A percentile compares a stretch with the other conserved stretches of the same genome.
phyloP scores from a whole-genome alignment of 2,888 invertebrate genomes.

The Pollenia labialis region DNA sequence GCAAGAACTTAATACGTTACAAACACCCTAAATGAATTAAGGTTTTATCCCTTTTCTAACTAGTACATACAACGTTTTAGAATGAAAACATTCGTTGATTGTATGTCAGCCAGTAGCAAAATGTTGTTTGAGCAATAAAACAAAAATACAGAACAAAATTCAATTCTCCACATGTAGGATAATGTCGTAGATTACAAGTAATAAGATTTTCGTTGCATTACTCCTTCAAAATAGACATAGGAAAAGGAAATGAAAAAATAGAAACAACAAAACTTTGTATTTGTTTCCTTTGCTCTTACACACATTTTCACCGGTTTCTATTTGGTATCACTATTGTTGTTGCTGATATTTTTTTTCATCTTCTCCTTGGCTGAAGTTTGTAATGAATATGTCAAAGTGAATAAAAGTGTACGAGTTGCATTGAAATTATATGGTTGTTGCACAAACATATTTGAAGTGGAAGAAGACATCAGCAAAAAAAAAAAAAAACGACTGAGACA shows the following conservation, averaged over 20 bases:
- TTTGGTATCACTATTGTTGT: not conserved
- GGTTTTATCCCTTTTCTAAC: too few species aligned
- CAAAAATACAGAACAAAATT: slow-evolving; percentile 54
- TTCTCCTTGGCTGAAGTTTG: slow-evolving; percentile 54
- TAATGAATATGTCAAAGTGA: slow-evolving; percentile 67
- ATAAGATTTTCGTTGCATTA: slow-evolving; percentile 67
- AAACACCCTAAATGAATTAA: not conserved
- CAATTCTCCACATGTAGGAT: slow-evolving; percentile 67
- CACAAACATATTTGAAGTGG: slow-evolving; percentile 47
- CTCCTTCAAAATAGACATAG: slow-evolving; percentile 27
- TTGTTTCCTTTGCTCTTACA: not conserved
- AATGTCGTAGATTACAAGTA: slow-evolving; percentile 67
- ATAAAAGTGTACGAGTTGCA: slow-evolving; percentile 59
- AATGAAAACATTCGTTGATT: slow-evolving; percentile 23
- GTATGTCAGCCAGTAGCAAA: slow-evolving; percentile 59
- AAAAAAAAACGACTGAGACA: slow-evolving; percentile 42
- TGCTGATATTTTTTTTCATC: slow-evolving; percentile 4
- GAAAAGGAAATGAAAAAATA: slow-evolving; percentile 9
- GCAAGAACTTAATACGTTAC: not conserved
- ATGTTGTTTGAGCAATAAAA: slow-evolving; percentile 33
- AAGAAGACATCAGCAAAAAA: not conserved
- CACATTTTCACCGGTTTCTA: slow-evolving; percentile 19
- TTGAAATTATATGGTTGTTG: slow-evolving; percentile 63
- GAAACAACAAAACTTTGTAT: slow-evolving; percentile 16
- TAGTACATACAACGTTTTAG: not conserved